phyloP scores from a whole-genome alignment of 2,113 vertebrate species.

The Xiphorhynchus elegans region DNA sequence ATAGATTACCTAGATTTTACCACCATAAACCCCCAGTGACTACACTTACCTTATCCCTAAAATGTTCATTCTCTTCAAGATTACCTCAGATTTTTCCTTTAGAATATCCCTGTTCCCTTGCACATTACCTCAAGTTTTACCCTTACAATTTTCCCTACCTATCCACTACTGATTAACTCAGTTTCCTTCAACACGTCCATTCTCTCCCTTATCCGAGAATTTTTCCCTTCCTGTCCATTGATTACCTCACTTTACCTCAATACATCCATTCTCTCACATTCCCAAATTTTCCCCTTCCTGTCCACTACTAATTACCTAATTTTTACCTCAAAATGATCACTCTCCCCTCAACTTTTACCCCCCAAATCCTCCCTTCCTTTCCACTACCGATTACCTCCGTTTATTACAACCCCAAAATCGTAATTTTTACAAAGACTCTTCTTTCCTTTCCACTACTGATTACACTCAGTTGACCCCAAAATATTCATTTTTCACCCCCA shows the following conservation, averaged over 20 bases:
- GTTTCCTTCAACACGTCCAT: background rate
- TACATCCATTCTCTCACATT: background rate
- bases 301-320: background rate
- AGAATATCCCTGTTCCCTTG: background rate
- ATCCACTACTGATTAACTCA: background rate
- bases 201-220: background rate
- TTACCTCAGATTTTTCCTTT: background rate
- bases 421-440: background rate
- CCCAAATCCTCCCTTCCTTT: no score
- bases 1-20: background rate
- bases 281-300: background rate
- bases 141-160: background rate
- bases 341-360: no score
- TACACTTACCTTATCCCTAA: background rate
- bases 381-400: background rate
- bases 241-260: background rate
- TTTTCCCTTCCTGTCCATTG: background rate
- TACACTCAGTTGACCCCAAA: background rate
- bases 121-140: background rate
- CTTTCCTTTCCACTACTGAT: background rate
- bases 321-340: background rate
- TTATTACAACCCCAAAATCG: background rate
- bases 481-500: background rate
- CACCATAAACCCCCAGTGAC: background rate
- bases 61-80: background rate